A percentile compares a stretch with the other conserved stretches of the same genome.
Conservation (phyloP, 2,888 invertebrate species). For the Eupithecia subfuscata region DNA sequence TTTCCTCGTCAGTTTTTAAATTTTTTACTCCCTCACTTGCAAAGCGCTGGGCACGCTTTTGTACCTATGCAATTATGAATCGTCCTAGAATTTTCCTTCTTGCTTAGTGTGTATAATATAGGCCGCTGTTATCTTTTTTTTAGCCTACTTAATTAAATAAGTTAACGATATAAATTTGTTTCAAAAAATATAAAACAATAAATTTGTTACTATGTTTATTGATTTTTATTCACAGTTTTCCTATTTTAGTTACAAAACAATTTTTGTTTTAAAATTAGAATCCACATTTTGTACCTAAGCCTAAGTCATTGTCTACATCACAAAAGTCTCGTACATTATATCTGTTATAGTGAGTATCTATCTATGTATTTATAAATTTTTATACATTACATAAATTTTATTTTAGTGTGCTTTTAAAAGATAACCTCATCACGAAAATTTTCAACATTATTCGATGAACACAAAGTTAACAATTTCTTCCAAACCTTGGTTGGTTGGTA, state of each 20-base stretch:
- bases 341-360: constrained; percentile 48
- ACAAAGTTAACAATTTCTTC: background rate
- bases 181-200: constrained; percentile 23
- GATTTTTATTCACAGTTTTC: constrained; percentile 80
- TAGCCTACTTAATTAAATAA: background rate
- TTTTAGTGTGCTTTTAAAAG: constrained; percentile 16
- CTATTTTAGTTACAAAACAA: constrained; percentile 83
- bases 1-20: background rate
- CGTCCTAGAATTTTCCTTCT: background rate
- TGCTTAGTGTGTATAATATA: background rate
- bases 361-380: constrained; percentile 40
- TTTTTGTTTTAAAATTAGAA: constrained; percentile 72
- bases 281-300: constrained; percentile 75
- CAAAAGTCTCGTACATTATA: constrained; percentile 54
- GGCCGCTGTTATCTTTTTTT: background rate
- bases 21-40: background rate
- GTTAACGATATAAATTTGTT: background rate
- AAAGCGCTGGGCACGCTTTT: background rate
- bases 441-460: background rate
- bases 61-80: background rate
- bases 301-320: constrained; percentile 82
- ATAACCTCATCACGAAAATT: background rate
- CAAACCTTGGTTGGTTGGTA: background rate
- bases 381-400: constrained; percentile 37
- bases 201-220: constrained; percentile 77